phyloP scores from a whole-genome alignment of 2,888 invertebrate species.

The Balanococcus diminutus region DNA sequence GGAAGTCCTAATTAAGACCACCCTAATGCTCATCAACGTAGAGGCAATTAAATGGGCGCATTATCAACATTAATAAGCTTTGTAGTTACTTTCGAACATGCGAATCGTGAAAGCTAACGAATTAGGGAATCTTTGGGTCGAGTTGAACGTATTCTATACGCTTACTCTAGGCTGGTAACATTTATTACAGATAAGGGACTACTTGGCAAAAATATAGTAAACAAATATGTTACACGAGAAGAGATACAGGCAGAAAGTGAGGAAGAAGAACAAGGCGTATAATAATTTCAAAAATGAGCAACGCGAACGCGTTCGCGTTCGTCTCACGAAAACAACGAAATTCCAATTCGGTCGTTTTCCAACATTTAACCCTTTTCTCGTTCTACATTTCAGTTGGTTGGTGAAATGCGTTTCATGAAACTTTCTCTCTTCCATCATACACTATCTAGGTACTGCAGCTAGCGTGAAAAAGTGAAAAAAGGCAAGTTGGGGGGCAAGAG shows the following conservation, averaged over 20 bases:
- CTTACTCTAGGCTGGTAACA: not conserved
- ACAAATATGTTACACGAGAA: not conserved
- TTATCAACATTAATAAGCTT: not conserved
- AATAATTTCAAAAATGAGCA: not conserved
- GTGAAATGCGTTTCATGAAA: not conserved
- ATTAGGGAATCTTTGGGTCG: not conserved
- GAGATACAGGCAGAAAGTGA: no score
- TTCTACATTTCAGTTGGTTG: not conserved
- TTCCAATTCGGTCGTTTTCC: not conserved
- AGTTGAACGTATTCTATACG: not conserved
- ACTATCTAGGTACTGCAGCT: no score
- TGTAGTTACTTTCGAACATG: not conserved
- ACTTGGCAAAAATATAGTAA: not conserved
- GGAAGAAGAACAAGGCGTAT: not conserved
- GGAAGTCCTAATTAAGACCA: no score
- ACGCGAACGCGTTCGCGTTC: not conserved
- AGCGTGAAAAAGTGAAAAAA: not conserved
- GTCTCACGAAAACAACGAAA: not conserved
- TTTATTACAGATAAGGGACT: not conserved
- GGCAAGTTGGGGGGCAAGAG: not conserved
- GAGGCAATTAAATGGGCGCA: not conserved
- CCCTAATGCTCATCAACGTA: not conserved
- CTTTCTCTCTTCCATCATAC: not conserved
- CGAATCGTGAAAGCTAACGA: not conserved
- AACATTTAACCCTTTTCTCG: not conserved